These are phyloP conservation scores for Protonibea diacanthus DNA, from an alignment of 2,797 vertebrate genomes.

Conservation along the genomic window DNA sequence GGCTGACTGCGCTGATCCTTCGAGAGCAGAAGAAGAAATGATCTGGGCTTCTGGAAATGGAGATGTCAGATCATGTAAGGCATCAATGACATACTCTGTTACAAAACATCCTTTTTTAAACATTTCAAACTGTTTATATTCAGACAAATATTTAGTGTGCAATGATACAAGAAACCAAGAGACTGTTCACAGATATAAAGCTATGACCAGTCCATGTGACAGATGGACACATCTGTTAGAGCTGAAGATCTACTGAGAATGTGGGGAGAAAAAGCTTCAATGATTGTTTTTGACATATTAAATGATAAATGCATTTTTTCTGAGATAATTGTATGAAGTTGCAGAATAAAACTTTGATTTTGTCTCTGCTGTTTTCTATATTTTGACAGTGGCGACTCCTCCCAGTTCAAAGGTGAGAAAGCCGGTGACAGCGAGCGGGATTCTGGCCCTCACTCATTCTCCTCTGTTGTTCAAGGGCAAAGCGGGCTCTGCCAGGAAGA, in stretches of 20 bases:
- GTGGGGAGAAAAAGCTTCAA: not conserved
- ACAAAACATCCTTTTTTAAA: not conserved
- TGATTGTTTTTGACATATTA: not conserved
- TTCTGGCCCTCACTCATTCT: slow-evolving; percentile 92
- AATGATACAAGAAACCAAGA: too few relatives aligned
- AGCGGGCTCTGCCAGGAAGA: slow-evolving; percentile 63
- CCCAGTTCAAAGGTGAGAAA: slow-evolving; percentile 79
- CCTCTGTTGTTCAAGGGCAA: slow-evolving; percentile 90
- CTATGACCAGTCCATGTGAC: not conserved
- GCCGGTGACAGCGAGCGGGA: slow-evolving; percentile 88
- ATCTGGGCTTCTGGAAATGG: slow-evolving; percentile 51
- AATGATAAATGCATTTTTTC: not conserved
- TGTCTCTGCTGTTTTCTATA: not conserved
- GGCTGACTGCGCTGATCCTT: slow-evolving; percentile 40
- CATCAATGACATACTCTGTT: not conserved
- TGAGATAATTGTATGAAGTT: not conserved
- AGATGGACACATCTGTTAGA: not conserved
- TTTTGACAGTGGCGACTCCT: slow-evolving; percentile 78
- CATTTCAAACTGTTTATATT: not conserved
- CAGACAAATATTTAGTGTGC: too few relatives aligned
- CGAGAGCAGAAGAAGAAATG: slow-evolving; percentile 61
- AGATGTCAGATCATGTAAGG: slow-evolving; percentile 70
- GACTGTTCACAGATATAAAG: too few relatives aligned
- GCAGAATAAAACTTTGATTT: not conserved
- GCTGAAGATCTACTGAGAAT: not conserved